Conservation (phyloP, 2,113 vertebrate genomes). For the Canis aureus region DNA sequence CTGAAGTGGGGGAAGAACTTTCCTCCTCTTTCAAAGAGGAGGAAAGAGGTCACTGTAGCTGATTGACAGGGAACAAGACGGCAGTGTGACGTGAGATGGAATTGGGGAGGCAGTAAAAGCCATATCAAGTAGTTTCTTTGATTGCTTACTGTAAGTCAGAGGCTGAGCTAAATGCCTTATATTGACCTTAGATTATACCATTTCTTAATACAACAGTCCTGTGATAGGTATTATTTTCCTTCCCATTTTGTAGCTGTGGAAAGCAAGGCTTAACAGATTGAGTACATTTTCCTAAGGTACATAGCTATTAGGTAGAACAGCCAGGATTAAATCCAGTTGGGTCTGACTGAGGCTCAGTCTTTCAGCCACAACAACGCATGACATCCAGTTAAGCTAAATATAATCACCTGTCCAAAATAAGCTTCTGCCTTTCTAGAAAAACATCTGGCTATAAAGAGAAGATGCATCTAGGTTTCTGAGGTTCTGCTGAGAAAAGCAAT, state of each 20-base stretch:
- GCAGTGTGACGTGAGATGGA: background rate
- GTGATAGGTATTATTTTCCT: background rate
- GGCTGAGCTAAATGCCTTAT: background rate
- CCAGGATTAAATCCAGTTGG: background rate
- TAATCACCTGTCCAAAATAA: background rate
- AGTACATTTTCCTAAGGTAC: background rate
- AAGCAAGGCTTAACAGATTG: background rate
- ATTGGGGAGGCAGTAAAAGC: background rate
- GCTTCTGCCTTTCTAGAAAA: background rate
- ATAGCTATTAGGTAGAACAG: background rate
- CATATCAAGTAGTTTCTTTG: background rate
- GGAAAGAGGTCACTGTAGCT: background rate
- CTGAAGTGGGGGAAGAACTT: background rate
- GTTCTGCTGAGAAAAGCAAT: background rate
- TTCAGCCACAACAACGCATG: background rate
- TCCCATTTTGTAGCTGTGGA: background rate
- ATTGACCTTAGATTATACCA: background rate
- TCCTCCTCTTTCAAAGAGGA: background rate
- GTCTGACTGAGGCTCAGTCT: background rate
- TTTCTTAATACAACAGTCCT: background rate
- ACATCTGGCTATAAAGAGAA: background rate
- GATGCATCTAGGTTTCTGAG: background rate
- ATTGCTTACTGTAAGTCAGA: background rate
- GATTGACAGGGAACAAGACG: background rate
- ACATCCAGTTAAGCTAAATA: constrained; percentile 3